Evolutionary conservation across 2,888 invertebrate genomes (phyloP), one percentile per base, ranked within the genome.

Genomic region (Halictus ligatus): DNA sequence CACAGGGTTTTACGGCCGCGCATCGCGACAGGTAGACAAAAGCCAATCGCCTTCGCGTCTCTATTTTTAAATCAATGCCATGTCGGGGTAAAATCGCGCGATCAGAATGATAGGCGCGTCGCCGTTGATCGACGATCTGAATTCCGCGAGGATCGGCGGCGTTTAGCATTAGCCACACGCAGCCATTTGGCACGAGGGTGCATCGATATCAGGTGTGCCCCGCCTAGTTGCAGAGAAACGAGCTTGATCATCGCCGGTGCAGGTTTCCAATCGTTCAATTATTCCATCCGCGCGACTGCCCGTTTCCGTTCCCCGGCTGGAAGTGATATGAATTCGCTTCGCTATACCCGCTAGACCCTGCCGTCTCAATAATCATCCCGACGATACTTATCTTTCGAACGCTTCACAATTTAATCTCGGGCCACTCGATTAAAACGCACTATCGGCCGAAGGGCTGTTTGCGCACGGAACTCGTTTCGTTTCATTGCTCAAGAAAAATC

Each of bases 151-250:
- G 73, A 80, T 72, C 60, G 43, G 18, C 35, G 29, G 10, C 72
- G 75, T 72, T 89, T 84, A 83, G 60, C 81, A 89, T 89, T 88
- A 73, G n/a, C 77, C 80, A 84, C 88, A 89, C 88, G 88, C 84
- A 76, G 67, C 75, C 73, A 80, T 88, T 89, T 88, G 88, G 88
- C 88, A 82, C 80, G 77, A 73, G 72, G 81, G 78, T 80, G 86
- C 88, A 78, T 60, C 76, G 58, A 73, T 58, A 58, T 21, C 43
- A 50, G 35, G 43, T 60, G 43, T 60, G 88, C 88, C 88, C 79
- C 86, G 81, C 88, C 88, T 86, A 80, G 83, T 78, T 75, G 81
- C 84, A 75, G 81, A 48, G 88, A 87, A 87, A 87, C 85, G 58
- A 84, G 80, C 75, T 48, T 35, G 72, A 79, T n/a, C 69, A 46